Percentiles rank a stretch among this genome's conserved stretches.
Conservation (phyloP, 2,113 vertebrate species). For the Python bivittatus region DNA sequence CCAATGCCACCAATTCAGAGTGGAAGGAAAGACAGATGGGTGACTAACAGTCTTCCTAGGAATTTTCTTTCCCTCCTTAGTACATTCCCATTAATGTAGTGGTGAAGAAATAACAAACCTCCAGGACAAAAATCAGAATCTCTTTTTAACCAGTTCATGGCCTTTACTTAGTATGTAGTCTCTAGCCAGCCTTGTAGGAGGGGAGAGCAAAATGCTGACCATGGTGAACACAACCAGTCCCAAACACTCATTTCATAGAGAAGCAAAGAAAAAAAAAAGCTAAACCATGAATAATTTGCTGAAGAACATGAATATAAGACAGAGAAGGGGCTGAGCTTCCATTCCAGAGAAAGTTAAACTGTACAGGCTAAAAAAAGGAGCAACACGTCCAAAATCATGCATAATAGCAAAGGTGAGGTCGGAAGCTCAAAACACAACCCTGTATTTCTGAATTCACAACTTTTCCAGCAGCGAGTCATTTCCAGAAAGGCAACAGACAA, state of each 20-base stretch:
- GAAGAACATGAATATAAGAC: not conserved
- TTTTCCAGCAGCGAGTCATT: not conserved
- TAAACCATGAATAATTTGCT: not conserved
- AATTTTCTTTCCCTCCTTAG: not conserved
- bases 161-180: not conserved
- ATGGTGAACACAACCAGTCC: not conserved
- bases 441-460: not conserved
- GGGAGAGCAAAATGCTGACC: not conserved
- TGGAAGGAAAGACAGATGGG: not conserved
- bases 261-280: not conserved
- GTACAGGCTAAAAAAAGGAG: not conserved
- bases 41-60: not conserved
- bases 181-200: not conserved
- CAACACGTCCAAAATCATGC: not conserved
- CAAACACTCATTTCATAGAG: not conserved
- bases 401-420: not conserved
- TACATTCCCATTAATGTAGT: not conserved
- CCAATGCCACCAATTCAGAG: not conserved
- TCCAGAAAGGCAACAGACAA: not conserved
- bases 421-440: not conserved
- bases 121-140: not conserved
- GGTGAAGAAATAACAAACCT: not conserved
- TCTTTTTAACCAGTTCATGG: not conserved
- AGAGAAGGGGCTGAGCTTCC: not conserved
- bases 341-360: not conserved